Conservation (phyloP, 1,140 invertebrate species). For the Triops longicaudatus region DNA sequence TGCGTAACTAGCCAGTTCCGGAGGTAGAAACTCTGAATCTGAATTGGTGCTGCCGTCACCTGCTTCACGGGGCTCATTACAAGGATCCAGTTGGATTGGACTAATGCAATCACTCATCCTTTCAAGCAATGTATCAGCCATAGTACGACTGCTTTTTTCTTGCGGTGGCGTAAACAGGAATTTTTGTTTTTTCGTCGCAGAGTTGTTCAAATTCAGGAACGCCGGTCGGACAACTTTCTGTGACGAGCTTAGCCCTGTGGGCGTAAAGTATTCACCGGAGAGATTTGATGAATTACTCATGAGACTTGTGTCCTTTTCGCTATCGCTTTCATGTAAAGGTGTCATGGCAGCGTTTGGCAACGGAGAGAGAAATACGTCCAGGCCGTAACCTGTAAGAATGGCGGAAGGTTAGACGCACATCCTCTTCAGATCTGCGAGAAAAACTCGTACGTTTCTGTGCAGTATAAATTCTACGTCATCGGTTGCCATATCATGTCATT, state of each 20-base stretch:
- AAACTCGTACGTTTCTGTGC: neutral
- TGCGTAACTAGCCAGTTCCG: neutral
- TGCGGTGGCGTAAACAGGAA: slow-evolving; percentile 33
- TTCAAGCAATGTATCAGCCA: slow-evolving; percentile 3
- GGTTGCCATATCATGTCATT: no score
- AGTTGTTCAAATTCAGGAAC: slow-evolving; percentile 36
- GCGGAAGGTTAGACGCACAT: neutral
- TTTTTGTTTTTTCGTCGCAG: slow-evolving; percentile 31
- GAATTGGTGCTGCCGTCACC: neutral
- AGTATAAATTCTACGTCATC: neutral
- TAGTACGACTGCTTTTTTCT: slow-evolving; percentile 23
- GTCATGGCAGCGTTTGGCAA: slow-evolving; percentile 25
- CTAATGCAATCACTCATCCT: slow-evolving; percentile 15
- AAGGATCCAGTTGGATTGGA: slow-evolving; percentile 16
- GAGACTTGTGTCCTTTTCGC: neutral
- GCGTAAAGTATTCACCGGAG: neutral
- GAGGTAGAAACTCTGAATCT: neutral
- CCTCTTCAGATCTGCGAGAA: no score
- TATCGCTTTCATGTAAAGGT: slow-evolving; percentile 17
- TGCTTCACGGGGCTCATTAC: slow-evolving; percentile 9
- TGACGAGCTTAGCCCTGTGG: neutral
- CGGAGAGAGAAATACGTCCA: slow-evolving; percentile 23
- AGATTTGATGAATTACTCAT: neutral
- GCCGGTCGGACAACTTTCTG: slow-evolving; percentile 27
- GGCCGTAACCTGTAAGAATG: neutral